Percentiles rank a stretch among this genome's conserved stretches.
Conservation (phyloP, 2,797 vertebrate genomes). For the Alca torda region DNA sequence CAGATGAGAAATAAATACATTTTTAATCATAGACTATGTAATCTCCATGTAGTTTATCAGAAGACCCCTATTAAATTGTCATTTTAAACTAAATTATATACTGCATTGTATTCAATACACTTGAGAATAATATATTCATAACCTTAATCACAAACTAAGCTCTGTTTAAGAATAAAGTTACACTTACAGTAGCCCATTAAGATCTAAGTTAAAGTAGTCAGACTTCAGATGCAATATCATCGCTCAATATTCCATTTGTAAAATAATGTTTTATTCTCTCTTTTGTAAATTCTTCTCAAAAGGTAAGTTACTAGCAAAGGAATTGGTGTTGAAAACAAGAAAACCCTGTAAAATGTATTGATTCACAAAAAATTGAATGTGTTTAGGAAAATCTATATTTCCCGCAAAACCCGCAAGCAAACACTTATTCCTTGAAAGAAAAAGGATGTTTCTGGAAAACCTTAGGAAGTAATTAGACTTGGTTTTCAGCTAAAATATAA, state of each 20-base stretch:
- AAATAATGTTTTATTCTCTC: not conserved
- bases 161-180: not conserved
- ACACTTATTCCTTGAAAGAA: not conserved
- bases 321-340: not conserved
- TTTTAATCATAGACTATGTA: not conserved
- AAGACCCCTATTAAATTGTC: not conserved
- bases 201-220: not conserved
- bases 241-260: not conserved
- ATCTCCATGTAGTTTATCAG: not conserved
- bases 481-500: not conserved
- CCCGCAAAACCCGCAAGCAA: accelerated
- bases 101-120: not conserved
- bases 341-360: not conserved
- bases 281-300: not conserved
- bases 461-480: not conserved
- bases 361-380: not conserved
- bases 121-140: slow-evolving; percentile 7
- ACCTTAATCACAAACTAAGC: slow-evolving; percentile 29
- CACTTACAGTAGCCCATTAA: not conserved
- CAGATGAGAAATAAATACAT: not conserved
- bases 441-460: accelerated
- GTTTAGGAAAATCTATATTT: not conserved
- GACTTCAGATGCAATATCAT: not conserved
- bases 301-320: not conserved
- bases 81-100: slow-evolving; percentile 40